Percentiles rank a stretch among this genome's conserved stretches.
Conservation (phyloP, 2,888 invertebrate species). For the Sinodicranocentrus sp. region DNA sequence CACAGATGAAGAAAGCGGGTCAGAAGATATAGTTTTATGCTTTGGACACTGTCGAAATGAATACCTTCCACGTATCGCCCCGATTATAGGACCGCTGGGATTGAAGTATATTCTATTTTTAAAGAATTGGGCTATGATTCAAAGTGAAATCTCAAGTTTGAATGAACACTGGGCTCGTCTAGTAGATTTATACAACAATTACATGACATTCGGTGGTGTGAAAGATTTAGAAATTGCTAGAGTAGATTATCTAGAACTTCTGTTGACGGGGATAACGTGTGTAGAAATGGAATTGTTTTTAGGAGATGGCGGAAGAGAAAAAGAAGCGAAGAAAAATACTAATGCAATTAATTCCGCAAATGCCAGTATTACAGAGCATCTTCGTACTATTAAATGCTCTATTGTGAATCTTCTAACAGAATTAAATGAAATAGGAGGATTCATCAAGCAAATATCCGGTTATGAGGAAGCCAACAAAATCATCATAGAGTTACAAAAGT, state of each 20-base stretch:
- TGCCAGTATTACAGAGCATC: constrained; percentile 71
- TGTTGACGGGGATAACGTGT: constrained; percentile 72
- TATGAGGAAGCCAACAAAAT: constrained; percentile 62
- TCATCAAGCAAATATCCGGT: constrained; percentile 66
- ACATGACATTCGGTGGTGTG: constrained; percentile 73
- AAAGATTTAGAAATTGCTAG: constrained; percentile 65
- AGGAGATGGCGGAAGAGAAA: constrained; percentile 73
- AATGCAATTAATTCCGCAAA: constrained; percentile 68
- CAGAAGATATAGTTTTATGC: constrained; percentile 60
- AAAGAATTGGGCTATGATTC: constrained; percentile 73
- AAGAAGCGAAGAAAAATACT: constrained; percentile 74
- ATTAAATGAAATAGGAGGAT: constrained; percentile 74
- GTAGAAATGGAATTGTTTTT: constrained; percentile 76
- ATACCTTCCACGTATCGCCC: constrained; percentile 62
- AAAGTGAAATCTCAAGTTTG: constrained; percentile 70
- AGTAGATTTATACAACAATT: constrained; percentile 70
- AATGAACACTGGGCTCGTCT: constrained; percentile 73
- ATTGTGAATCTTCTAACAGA: constrained; percentile 71
- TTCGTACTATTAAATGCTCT: constrained; percentile 71
- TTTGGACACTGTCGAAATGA: constrained; percentile 67
- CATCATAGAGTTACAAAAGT: constrained; percentile 64
- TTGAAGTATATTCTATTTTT: constrained; percentile 72
- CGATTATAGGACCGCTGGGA: constrained; percentile 72
- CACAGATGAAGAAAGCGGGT: constrained; percentile 48
- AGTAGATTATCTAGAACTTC: constrained; percentile 73